phyloP scores from a whole-genome alignment of 2,797 vertebrate genomes.

The Eulemur mongoz region DNA sequence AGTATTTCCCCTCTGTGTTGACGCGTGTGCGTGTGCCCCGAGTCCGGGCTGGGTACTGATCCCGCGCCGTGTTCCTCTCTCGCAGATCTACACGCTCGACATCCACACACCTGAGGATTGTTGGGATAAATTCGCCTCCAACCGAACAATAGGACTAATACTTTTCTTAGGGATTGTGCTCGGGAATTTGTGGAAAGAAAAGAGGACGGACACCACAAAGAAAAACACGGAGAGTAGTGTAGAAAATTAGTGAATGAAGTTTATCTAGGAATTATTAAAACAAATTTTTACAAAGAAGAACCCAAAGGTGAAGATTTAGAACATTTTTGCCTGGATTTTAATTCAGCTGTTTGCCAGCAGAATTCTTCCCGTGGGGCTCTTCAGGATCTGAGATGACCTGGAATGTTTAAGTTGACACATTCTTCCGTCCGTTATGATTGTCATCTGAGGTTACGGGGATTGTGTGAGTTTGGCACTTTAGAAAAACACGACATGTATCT shows the following conservation, averaged over 20 bases:
- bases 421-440: slow-evolving; percentile 19
- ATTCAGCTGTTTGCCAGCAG: not conserved
- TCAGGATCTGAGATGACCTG: not conserved
- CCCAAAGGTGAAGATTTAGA: not conserved
- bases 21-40: not conserved
- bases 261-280: not conserved
- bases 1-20: not conserved
- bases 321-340: not conserved
- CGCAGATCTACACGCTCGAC: slow-evolving; percentile 93
- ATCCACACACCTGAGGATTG: slow-evolving; percentile 94
- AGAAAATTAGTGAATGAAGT: slow-evolving; percentile 28
- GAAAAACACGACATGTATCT: not conserved
- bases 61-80: not conserved
- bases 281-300: not conserved
- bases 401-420: not conserved
- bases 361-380: not conserved
- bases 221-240: slow-evolving; percentile 40
- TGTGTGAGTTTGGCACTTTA: slow-evolving; percentile 4
- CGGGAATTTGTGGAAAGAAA: slow-evolving; percentile 93
- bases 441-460: not conserved
- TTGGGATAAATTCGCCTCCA: slow-evolving; percentile 96
- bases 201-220: slow-evolving; percentile 69
- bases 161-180: slow-evolving; percentile 92
- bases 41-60: not conserved
- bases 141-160: slow-evolving; percentile 92